phyloP scores from a whole-genome alignment of 2,113 vertebrate genomes.

The Phodopus roborovskii region DNA sequence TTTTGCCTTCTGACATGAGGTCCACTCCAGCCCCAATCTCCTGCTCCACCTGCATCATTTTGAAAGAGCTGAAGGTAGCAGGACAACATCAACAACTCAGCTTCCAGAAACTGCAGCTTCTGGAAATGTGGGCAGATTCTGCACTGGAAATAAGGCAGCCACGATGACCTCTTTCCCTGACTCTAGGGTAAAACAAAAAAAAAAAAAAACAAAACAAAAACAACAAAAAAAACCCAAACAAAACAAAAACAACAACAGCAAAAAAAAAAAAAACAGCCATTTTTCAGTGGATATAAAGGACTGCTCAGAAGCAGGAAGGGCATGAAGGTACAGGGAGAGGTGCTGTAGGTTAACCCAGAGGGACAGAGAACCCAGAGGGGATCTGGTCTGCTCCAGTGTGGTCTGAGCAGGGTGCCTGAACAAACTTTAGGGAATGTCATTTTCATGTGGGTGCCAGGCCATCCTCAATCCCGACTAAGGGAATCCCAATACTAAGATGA shows the following conservation, averaged over 20 bases:
- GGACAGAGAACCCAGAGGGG: background rate
- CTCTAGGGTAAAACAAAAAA: background rate
- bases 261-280: too few relatives aligned
- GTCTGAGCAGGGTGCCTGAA: background rate
- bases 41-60: rapidly evolving
- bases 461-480: background rate
- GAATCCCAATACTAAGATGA: background rate
- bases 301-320: background rate
- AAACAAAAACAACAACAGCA: background rate
- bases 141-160: background rate
- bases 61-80: background rate
- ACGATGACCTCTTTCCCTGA: background rate
- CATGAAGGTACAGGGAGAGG: background rate
- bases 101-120: background rate
- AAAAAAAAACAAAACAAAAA: background rate
- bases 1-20: background rate
- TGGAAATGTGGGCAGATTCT: background rate
- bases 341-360: rapidly evolving
- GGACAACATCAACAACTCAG: background rate
- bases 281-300: background rate
- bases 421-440: background rate
- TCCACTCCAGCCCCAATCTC: background rate
- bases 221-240: background rate
- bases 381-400: background rate
- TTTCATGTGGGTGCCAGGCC: background rate